Evolutionary conservation across 2,113 vertebrate genomes (phyloP).

Genomic region (Cebus imitator): DNA sequence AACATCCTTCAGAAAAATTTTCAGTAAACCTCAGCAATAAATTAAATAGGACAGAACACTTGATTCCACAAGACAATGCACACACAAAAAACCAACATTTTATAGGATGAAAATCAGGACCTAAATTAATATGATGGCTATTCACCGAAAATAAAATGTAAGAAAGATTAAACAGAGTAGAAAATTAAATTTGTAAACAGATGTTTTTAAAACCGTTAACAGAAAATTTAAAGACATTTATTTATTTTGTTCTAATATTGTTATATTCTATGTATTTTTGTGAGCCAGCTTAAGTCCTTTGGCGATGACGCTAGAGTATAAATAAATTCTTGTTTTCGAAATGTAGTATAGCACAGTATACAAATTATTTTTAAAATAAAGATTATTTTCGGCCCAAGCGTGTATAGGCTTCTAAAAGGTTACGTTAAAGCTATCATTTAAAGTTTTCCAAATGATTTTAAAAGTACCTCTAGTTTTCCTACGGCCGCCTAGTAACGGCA

Average conservation of each 20-base stretch:
- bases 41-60: constrained; percentile 40
- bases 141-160: neutral
- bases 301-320: neutral
- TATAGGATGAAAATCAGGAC: neutral
- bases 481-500: neutral
- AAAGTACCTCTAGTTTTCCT: neutral
- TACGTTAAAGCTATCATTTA: neutral
- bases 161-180: neutral
- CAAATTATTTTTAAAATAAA: neutral
- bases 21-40: constrained; percentile 48
- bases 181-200: neutral
- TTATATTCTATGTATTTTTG: neutral
- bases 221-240: neutral
- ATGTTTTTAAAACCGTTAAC: neutral
- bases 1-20: constrained; percentile 44
- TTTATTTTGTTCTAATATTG: neutral
- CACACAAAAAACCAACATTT: neutral
- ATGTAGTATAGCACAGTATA: neutral
- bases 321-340: constrained; percentile 13
- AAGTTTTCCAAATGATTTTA: constrained; percentile 48
- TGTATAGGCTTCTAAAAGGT: neutral
- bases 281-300: neutral
- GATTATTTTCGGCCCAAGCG: neutral
- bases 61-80: neutral
- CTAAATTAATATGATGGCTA: neutral